Evolutionary conservation across 2,797 vertebrate genomes (phyloP), one percentile per base, ranked within the genome.

Genomic region (Syngnathus acus): DNA sequence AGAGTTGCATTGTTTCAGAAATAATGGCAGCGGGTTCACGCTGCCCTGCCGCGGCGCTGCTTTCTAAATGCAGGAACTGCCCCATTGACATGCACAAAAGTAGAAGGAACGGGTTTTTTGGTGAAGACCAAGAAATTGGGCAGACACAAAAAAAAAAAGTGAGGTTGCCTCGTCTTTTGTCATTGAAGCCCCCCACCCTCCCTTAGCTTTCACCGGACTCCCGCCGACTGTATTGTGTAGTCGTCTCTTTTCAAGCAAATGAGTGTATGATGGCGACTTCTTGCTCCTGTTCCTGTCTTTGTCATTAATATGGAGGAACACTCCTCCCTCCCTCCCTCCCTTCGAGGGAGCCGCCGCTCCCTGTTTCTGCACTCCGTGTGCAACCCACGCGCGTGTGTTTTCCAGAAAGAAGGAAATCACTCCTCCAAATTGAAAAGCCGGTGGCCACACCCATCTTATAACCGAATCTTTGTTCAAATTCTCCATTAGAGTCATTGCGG

Each of bases 11-110:
- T 91, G 89, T 90, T 86, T 87, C 75, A 68, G 65, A 65, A 71
- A 69, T 77, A 80, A 78, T 85, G 84, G 82, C 79, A 85, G 78
- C 84, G 85, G 64, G 80, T 79, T 77, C 74, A 74, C 70, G 78
- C 72, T 77, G 80, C 80, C 79, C 54, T 79, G 83, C 80, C 4
- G 81, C 65, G 45, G 78, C 74, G 66, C 83, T 77, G 68, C 71
- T 69, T 71, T 83, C 83, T 88, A 78, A 81, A 82, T 89, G 84
- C 86, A 78, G 82, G 78, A 86, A 85, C 78, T 72, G 68, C 60
- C 67, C 84, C 74, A 92, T 90, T 92, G 79, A 91, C 87, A 90
- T 92, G 88, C 84, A 86, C 83, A 76, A 87, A 89, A 83, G 75
- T 78, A 67, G 74, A 82, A 37, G 21, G 21, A 32, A 32, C 21